Conservation (phyloP, 2,888 invertebrate species). For the Meteorus colon region DNA sequence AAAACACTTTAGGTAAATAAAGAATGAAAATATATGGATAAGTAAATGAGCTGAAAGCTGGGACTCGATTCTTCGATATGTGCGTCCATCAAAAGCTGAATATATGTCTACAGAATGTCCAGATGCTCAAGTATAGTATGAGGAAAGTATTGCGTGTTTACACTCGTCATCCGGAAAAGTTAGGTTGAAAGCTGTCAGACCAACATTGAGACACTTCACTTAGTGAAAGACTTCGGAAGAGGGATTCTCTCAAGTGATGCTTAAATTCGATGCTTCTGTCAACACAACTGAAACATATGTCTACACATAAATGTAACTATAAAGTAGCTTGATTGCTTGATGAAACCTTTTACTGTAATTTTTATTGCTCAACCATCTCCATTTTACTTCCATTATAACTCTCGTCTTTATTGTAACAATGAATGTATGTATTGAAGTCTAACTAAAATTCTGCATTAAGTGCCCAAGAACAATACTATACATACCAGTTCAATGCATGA, state of each 20-base stretch:
- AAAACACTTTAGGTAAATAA: slow-evolving; percentile 11
- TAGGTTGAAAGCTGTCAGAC: slow-evolving; percentile 48
- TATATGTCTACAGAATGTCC: slow-evolving; percentile 30
- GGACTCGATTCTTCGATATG: not conserved
- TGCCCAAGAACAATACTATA: not conserved
- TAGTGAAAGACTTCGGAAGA: slow-evolving; percentile 44
- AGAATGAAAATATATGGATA: slow-evolving; percentile 19
- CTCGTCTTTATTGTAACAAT: not conserved
- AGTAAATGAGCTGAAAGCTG: slow-evolving; percentile 21
- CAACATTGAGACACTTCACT: slow-evolving; percentile 63
- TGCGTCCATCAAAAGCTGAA: slow-evolving; percentile 8
- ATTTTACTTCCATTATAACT: not conserved
- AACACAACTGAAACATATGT: slow-evolving; percentile 10
- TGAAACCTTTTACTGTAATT: slow-evolving; percentile 18
- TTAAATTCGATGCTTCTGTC: slow-evolving; percentile 7
- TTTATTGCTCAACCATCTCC: slow-evolving; percentile 2
- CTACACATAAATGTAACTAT: not conserved
- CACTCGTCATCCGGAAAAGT: slow-evolving; percentile 48
- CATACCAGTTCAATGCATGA: not conserved
- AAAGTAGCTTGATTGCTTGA: not conserved
- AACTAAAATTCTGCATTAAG: no score
- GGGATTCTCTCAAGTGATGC: not conserved
- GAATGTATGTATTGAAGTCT: not conserved
- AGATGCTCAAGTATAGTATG: slow-evolving; percentile 36
- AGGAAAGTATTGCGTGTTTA: slow-evolving; percentile 52